Conservation (phyloP, 1,140 invertebrate species). For the Spodoptera frugiperda region DNA sequence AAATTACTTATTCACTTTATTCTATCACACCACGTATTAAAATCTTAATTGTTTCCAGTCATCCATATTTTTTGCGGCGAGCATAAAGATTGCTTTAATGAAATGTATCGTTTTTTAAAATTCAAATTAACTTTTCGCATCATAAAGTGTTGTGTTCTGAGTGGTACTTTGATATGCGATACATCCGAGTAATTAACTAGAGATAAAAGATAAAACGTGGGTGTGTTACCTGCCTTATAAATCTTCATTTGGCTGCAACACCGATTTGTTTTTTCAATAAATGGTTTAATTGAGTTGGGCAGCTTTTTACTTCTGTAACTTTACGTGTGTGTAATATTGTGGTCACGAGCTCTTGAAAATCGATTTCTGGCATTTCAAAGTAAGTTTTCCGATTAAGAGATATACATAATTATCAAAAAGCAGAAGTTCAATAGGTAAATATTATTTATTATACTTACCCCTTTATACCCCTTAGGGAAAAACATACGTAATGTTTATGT, state of each 20-base stretch:
- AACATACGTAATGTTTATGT: no score
- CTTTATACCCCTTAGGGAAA: no score
- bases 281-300: constrained; percentile 17
- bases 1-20: constrained; percentile 55
- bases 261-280: constrained; percentile 21
- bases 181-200: constrained; percentile 33
- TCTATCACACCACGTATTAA: constrained; percentile 53
- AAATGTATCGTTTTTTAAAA: constrained; percentile 43
- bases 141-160: constrained; percentile 33
- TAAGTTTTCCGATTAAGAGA: no score
- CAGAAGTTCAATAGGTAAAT: no score
- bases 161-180: constrained; percentile 32
- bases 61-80: constrained; percentile 56
- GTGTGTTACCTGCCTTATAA: constrained; percentile 13
- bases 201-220: constrained; percentile 35
- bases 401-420: no score
- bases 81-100: constrained; percentile 25
- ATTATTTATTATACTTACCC: no score
- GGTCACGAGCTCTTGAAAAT: no score
- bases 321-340: constrained; percentile 3
- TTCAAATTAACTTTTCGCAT: constrained; percentile 22
- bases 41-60: constrained; percentile 68
- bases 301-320: neutral
- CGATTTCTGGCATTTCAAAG: no score
- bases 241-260: constrained; percentile 1